Conservation (phyloP, 2,888 invertebrate genomes). For the Ochropleura leucogaster region DNA sequence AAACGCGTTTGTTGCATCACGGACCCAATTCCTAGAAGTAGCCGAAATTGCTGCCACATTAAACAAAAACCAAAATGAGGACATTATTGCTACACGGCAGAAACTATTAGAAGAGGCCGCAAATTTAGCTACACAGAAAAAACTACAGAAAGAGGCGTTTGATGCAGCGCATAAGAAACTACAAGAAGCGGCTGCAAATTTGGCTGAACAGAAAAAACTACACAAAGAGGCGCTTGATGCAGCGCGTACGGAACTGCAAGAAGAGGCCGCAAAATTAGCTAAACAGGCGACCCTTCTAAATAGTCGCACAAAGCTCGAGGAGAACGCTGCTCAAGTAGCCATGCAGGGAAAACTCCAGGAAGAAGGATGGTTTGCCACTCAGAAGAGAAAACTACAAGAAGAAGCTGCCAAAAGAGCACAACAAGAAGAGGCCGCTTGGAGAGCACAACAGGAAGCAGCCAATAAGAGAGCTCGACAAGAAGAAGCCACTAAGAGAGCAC, state of each 20-base stretch:
- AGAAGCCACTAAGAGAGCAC: not conserved
- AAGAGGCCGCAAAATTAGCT: not conserved
- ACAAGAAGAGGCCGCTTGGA: not conserved
- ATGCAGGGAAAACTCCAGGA: not conserved
- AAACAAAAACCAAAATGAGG: not conserved
- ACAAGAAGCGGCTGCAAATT: not conserved
- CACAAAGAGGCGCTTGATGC: not conserved
- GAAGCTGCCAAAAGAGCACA: not conserved
- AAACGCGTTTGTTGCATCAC: not conserved
- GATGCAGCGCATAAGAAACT: not conserved
- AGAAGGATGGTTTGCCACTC: not conserved
- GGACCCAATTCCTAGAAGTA: not conserved
- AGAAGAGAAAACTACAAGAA: not conserved
- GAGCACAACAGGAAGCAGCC: not conserved
- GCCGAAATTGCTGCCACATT: not conserved
- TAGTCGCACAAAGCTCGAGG: not conserved
- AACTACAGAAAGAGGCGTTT: conserved; percentile 2
- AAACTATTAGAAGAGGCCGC: not conserved
- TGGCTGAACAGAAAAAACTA: not conserved
- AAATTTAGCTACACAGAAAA: not conserved
- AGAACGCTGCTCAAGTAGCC: not conserved
- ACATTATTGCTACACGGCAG: not conserved
- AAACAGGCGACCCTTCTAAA: too few relatives aligned
- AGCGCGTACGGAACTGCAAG: not conserved
- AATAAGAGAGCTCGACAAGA: not conserved